Base-by-base conservation (phyloP, 2,113 vertebrate genomes). In the Ploceus nigricollis region DNA sequence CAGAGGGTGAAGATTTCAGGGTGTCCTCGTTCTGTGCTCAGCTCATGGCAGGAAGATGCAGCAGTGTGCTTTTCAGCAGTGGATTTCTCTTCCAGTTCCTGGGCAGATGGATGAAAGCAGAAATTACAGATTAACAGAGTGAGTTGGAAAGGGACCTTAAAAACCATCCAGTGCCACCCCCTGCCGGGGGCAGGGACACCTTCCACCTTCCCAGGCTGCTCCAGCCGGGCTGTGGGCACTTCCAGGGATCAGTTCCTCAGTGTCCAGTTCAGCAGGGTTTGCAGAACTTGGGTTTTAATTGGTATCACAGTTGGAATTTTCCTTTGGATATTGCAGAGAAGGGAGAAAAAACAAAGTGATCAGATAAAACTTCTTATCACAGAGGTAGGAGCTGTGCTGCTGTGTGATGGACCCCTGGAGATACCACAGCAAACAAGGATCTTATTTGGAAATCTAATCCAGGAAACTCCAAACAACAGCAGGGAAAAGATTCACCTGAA, bases 1-100 rank as follows among this genome's bases (percentile, higher is more conserved):
- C 27, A 77, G 16, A 75, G 44, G 40, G 27, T 19, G 23, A 57
- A 33, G 45, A 22, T 77, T 73, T 66, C 24, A 12, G 77, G 25
- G 8, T 1, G 1, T n/a, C 11, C 9, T 20, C 0, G 0, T 30
- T 21, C 42, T 15, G 3, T 35, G 63, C 48, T 51, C 40, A 47
- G 0, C 9, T 50, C 24, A 1, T 4, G 13, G 13, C 22, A 3
- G 22, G 71, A 47, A 40, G 53, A 4, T 58, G 47, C 30, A 65
- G 51, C 2, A 3, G 21, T 47, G 56, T 31, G 2, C 31, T 71
- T 91, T 50, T 33, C 51, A 78, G 0, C 50, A 37, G 23, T 19
- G n/a, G 16, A 16, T 50, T 84, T 56, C 35, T 39, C 33, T 61
- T 40, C 15, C 7, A 6, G 15, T 53, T 39, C 25, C 42, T 79